Conservation (phyloP, 2,797 vertebrate genomes). For the Neomorphus geoffroyi region DNA sequence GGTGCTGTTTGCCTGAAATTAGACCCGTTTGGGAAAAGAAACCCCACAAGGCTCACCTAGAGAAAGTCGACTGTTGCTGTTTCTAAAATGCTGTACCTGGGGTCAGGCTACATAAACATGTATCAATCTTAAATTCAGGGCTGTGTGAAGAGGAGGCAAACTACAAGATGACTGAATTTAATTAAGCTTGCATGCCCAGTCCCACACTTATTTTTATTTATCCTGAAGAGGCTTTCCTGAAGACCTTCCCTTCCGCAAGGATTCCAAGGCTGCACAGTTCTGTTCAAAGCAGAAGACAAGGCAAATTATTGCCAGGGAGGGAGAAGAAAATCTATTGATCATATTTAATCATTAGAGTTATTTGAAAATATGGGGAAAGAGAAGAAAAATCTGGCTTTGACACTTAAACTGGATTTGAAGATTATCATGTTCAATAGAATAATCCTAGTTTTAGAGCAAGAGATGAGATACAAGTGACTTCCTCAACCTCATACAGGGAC, state of each 20-base stretch:
- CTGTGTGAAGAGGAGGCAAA: neutral
- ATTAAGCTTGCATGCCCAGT: neutral
- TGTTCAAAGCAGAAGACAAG: neutral
- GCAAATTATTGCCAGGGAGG: neutral
- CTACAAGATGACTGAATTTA: neutral
- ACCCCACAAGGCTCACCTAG: neutral
- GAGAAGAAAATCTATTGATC: neutral
- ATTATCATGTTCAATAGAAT: no score
- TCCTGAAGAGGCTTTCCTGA: neutral
- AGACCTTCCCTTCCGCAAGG: neutral
- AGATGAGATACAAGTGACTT: no score
- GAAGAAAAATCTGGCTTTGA: neutral
- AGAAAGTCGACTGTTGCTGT: neutral
- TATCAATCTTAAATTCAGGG: neutral
- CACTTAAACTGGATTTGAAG: neutral
- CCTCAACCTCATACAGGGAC: no score
- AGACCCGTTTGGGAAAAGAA: neutral
- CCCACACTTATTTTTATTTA: neutral
- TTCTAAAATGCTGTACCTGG: neutral
- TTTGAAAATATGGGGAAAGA: neutral
- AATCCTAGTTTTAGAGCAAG: no score
- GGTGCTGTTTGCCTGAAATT: slow-evolving; percentile 1
- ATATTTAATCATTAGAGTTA: neutral
- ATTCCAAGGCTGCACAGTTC: neutral
- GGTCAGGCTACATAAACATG: neutral